Conservation (phyloP, 2,888 invertebrate genomes). For the Elgonia sp. region DNA sequence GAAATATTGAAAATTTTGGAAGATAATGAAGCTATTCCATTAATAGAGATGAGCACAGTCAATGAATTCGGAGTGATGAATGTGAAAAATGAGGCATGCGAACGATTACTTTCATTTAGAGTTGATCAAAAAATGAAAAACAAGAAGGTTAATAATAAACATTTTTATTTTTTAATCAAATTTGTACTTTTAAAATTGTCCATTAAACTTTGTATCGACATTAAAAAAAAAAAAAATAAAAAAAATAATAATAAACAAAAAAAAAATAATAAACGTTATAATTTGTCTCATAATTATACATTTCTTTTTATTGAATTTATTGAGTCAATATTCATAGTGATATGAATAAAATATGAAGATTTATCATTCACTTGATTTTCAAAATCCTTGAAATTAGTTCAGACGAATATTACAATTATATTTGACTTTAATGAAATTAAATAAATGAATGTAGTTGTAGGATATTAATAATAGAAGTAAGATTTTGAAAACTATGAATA, state of each 20-base stretch:
- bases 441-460: too few species aligned
- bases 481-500: constrained; percentile 3
- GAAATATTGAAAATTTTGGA: constrained; percentile 88
- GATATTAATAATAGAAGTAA: too few species aligned
- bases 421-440: too few species aligned
- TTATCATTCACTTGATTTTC: neutral
- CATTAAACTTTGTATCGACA: too few species aligned
- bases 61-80: constrained; percentile 97
- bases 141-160: constrained; percentile 94
- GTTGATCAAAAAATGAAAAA: constrained; percentile 97
- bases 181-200: too few species aligned
- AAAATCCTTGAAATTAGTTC: constrained; percentile 34
- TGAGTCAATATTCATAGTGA: neutral
- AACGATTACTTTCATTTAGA: constrained; percentile 95
- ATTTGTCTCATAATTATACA: neutral
- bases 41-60: constrained; percentile 97
- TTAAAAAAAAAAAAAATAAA: too few species aligned
- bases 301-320: too few species aligned
- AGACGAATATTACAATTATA: too few species aligned
- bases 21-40: constrained; percentile 90
- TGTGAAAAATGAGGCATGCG: constrained; percentile 97
- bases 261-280: neutral
- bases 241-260: too few species aligned
- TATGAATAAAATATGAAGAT: neutral
- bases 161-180: too few species aligned